phyloP scores from a whole-genome alignment of 2,113 vertebrate genomes.

The Callopanchax toddi region DNA sequence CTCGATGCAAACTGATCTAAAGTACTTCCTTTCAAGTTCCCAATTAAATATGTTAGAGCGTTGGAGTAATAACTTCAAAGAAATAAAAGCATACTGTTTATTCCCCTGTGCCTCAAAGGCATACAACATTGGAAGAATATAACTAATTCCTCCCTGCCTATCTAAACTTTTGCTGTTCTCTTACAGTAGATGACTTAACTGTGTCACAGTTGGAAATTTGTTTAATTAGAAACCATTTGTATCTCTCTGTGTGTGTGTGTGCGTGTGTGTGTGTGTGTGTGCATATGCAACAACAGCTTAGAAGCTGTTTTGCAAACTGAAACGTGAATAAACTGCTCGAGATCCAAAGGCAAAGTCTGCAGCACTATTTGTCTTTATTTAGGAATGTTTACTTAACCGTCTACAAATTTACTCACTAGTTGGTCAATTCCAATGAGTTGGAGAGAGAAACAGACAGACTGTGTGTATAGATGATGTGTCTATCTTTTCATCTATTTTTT shows the following conservation, averaged over 20 bases:
- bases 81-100: slow-evolving; percentile 64
- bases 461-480: slow-evolving; percentile 6
- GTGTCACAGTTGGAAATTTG: slow-evolving; percentile 45
- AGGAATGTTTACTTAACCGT: slow-evolving; percentile 65
- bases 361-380: slow-evolving; percentile 38
- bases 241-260: slow-evolving; percentile 10
- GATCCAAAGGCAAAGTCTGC: slow-evolving; percentile 51
- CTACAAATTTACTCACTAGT: slow-evolving; percentile 68
- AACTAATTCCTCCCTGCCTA: slow-evolving; percentile 60
- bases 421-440: slow-evolving; percentile 56
- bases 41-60: slow-evolving; percentile 58
- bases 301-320: slow-evolving; percentile 59
- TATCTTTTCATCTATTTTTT: background rate
- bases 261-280: too few species aligned
- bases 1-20: slow-evolving; percentile 55
- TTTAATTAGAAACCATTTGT: slow-evolving; percentile 76
- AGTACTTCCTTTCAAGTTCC: slow-evolving; percentile 61
- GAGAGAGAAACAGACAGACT: slow-evolving; percentile 13
- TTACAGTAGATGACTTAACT: slow-evolving; percentile 54
- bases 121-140: slow-evolving; percentile 53
- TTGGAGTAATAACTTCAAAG: slow-evolving; percentile 72
- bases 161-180: slow-evolving; percentile 50
- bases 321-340: slow-evolving; percentile 53
- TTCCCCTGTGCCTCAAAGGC: slow-evolving; percentile 65
- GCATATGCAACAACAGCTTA: too few species aligned